Evolutionary conservation across 2,888 invertebrate species (phyloP), one percentile per base, ranked within the genome.

Genomic region (Mesodorylaimus sp.): DNA sequence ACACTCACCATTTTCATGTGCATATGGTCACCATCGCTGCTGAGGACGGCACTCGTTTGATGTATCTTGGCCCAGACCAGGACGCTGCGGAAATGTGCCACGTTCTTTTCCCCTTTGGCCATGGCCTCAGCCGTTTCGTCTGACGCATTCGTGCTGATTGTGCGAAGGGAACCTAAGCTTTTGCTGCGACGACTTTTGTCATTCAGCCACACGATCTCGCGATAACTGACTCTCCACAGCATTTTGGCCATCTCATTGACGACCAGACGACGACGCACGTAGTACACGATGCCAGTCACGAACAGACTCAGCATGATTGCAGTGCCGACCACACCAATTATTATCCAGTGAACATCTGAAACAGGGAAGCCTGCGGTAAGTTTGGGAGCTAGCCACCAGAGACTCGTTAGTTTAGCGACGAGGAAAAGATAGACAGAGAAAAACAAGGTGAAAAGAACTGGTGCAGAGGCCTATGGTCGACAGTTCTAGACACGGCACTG

Each of bases 41-140:
- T 49, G 44, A 49, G 28, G 2, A 49, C 44, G 25, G 44, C 24
- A 21, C 49, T 49, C 19, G 3, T 43, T 25, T 49, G 43, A 26
- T 49, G 49, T 19, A 19, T 23, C 27, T 49, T 49, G 23, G 27
- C 27, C 43, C 43, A 49, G 16, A 49, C 44, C 37, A 49, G 44
- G 7, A 32, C 23, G 13, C 49, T 44, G 23, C 23, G 41, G 23
- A 19, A 43, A 29, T 48, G 48, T 5, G 48, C 48, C 29, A 48
- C 48, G 43, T 48, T 48, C 25, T 48, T 48, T n/a, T 49, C 49
- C 3, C 50, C 50, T 41, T 42, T 50, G 5, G 50, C 50, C 28
- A 50, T 50, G 42, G 50, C 50, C 26, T 50, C 45, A 21, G 46
- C 27, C 16, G 50, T 50, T 16, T 50, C 50, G 10, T 50, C 50